Evolutionary conservation across 1,140 invertebrate genomes (phyloP), one percentile per base, ranked within the genome.

Genomic region (Helicoverpa zea): DNA sequence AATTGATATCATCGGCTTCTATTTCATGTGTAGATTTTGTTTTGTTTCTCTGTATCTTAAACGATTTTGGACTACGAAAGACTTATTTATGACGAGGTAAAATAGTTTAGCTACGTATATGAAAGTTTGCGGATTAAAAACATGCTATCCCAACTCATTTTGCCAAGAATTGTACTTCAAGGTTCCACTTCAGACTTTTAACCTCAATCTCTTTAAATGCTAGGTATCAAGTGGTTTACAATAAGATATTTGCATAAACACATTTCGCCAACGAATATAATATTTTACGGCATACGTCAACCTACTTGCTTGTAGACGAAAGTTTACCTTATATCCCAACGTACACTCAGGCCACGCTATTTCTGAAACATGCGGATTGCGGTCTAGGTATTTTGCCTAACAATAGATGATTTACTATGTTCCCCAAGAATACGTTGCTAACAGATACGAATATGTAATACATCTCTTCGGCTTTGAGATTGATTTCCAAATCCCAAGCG

Each of bases 281-380:
- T 79, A 72, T 77, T 86, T 75, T 64, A 52, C 80, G 79, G 49
- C 70, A 75, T 79, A 83, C 86, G 85, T 90, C 84, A 87, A 43
- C 85, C 74, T 61, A 70, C 80, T 81, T 83, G 77, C 82, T 59
- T 81, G 59, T 77, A 58, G 66, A 73, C 70, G 29, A 72, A 59
- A 74, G 84, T 86, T 89, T 89, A 87, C 88, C 84, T 87, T 88
- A 88, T 86, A 86, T 89, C 89, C 86, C 86, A 80, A 85, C 79
- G 82, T 84, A 70, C 52, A 86, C 84, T 83, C 63, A 76, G 43
- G 61, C 84, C 59, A 63, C 68, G 83, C 85, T 92, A 90, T 90
- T 92, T 90, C 86, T 89, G 89, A 88, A 85, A 78, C 82, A 81
- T 66, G 72, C 78, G 85, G 74, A 87, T 84, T 87, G 82, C 84